Percentiles rank a stretch among this genome's conserved stretches.
Evolutionary conservation across 2,113 vertebrate species (phyloP).

Genomic region (Ammodytes dubius): DNA sequence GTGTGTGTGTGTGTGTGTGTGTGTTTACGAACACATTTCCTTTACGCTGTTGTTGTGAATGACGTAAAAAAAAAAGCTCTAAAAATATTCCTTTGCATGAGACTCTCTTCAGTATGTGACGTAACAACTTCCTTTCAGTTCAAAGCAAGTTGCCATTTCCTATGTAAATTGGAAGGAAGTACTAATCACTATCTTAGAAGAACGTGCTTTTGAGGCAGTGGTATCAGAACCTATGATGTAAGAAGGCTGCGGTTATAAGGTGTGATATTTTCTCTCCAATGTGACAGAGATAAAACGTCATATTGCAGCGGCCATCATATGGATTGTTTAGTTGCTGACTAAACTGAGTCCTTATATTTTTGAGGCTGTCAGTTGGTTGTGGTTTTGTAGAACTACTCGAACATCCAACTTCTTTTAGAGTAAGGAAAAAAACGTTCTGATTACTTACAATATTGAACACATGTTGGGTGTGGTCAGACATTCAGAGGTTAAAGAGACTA

Average conservation of each 20-base stretch:
- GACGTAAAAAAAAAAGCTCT: not conserved
- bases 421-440: too few species aligned
- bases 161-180: not conserved
- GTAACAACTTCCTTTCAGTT: not conserved
- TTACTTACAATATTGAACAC: too few species aligned
- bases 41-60: not conserved
- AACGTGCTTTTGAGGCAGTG: not conserved
- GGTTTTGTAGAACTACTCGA: too few species aligned
- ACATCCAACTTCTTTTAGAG: too few species aligned
- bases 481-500: too few species aligned
- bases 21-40: not conserved
- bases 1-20: too few species aligned
- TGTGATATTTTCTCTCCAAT: not conserved
- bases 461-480: too few species aligned
- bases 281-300: not conserved
- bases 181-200: not conserved
- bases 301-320: not conserved
- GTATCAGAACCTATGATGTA: not conserved
- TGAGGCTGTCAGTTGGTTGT: too few species aligned
- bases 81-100: not conserved
- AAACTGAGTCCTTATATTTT: too few species aligned
- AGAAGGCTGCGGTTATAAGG: not conserved
- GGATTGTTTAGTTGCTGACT: too few species aligned
- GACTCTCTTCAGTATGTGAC: not conserved
- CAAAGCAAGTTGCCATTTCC: not conserved